A percentile compares a stretch with the other conserved stretches of the same genome.
Conservation (phyloP, 2,888 invertebrate species). For the Physocephala rufipes region DNA sequence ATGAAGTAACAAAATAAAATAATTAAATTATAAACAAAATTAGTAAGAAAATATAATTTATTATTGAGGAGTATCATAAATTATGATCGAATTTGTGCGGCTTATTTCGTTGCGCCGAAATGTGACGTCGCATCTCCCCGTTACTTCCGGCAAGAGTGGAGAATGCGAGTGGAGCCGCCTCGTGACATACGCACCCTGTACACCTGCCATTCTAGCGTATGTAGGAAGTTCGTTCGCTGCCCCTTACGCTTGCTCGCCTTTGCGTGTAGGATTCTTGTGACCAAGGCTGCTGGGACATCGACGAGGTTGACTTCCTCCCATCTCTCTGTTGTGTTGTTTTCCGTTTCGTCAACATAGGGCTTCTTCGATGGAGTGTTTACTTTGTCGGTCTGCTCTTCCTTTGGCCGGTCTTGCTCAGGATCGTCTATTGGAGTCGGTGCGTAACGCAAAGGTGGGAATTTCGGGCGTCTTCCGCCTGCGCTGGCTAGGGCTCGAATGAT, state of each 20-base stretch:
- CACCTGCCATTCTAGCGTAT: neutral
- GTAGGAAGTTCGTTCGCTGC: too few species aligned
- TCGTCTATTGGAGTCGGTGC: too few species aligned
- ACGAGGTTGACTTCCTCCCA: neutral
- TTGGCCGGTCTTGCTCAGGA: too few species aligned
- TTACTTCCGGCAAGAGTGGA: neutral
- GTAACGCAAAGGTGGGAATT: too few species aligned
- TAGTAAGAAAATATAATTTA: neutral
- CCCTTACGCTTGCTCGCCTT: too few species aligned
- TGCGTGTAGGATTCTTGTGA: neutral
- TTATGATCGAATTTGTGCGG: too few species aligned
- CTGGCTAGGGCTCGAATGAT: neutral
- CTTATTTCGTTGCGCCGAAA: too few species aligned
- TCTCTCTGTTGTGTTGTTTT: neutral
- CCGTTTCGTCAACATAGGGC: too few species aligned
- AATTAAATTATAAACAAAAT: neutral
- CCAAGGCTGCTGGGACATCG: neutral
- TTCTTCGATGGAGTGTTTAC: too few species aligned
- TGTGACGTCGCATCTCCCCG: too few species aligned
- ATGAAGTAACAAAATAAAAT: neutral
- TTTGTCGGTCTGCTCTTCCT: too few species aligned
- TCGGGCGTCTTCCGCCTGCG: too few species aligned
- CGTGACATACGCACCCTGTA: neutral
- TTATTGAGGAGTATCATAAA: neutral
- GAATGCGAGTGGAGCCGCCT: neutral